Conservation (phyloP, 2,888 invertebrate genomes). For the Seira sanloemensis region DNA sequence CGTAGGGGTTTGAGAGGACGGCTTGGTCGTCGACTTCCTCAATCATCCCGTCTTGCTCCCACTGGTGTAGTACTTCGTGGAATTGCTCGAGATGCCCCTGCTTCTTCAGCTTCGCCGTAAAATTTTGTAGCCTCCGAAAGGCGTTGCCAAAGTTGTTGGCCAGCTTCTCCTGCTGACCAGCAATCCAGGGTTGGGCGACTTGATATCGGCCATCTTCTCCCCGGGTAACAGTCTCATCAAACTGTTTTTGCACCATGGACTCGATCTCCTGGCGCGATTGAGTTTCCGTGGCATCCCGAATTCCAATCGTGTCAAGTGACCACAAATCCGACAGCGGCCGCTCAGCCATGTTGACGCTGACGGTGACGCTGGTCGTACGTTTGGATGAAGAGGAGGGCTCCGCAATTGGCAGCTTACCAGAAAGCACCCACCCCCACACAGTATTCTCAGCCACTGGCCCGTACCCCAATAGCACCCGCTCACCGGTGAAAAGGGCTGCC, state of each 20-base stretch:
- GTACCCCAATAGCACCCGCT: background rate
- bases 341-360: background rate
- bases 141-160: background rate
- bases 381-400: too few species aligned
- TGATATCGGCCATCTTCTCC: constrained; percentile 74
- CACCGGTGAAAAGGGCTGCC: background rate
- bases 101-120: background rate
- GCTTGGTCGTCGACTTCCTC: background rate
- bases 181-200: constrained; percentile 74
- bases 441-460: constrained; percentile 1
- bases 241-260: constrained; percentile 70
- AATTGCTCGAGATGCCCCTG: background rate
- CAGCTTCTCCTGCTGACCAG: constrained; percentile 73
- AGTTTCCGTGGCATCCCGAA: constrained; percentile 72
- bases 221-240: constrained; percentile 72
- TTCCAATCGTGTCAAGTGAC: constrained; percentile 74
- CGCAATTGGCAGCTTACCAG: constrained; percentile 11
- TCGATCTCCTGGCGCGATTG: constrained; percentile 52
- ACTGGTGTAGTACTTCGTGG: background rate
- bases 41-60: constrained; percentile 9
- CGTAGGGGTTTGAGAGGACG: too few species aligned
- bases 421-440: constrained; percentile 23
- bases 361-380: background rate
- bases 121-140: background rate
- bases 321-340: constrained; percentile 67